Conservation (phyloP, 2,888 invertebrate genomes). For the Hofmannophila pseudospretella region DNA sequence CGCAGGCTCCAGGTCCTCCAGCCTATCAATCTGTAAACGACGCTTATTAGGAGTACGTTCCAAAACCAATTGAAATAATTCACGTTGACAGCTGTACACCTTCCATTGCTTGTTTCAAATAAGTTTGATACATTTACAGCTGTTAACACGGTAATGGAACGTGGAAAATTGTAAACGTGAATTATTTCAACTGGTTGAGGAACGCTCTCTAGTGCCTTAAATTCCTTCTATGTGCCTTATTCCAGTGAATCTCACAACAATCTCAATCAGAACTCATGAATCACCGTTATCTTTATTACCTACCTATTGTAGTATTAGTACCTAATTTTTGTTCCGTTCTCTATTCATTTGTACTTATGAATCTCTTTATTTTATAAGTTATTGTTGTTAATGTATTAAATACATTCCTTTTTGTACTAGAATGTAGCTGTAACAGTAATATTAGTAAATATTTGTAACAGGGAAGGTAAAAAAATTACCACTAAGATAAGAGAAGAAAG, state of each 20-base stretch:
- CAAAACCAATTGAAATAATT: no score
- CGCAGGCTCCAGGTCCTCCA: conserved; percentile 68
- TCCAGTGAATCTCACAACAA: conserved; percentile 37
- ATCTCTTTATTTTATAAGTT: conserved; percentile 15
- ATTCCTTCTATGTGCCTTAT: conserved; percentile 25
- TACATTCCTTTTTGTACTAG: conserved; percentile 31
- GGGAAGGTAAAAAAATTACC: no score
- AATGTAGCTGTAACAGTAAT: conserved; percentile 8
- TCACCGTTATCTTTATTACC: conserved; percentile 3
- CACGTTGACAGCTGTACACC: no score
- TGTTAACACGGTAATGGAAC: no score
- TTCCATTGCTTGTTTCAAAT: no score
- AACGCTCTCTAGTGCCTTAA: conserved; percentile 16
- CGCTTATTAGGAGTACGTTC: conserved; percentile 48
- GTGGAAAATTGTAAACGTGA: no score
- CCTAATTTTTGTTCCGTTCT: neutral
- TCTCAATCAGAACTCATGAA: conserved; percentile 8
- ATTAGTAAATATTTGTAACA: neutral
- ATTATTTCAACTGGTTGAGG: no score
- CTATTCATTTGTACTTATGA: conserved; percentile 5
- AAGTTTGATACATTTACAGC: no score
- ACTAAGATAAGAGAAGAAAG: no score
- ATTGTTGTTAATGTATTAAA: conserved; percentile 39
- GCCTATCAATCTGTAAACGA: conserved; percentile 59
- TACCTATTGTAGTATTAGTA: no score